Conservation (phyloP, 2,113 vertebrate species). For the Hippocampus guttulatus region DNA sequence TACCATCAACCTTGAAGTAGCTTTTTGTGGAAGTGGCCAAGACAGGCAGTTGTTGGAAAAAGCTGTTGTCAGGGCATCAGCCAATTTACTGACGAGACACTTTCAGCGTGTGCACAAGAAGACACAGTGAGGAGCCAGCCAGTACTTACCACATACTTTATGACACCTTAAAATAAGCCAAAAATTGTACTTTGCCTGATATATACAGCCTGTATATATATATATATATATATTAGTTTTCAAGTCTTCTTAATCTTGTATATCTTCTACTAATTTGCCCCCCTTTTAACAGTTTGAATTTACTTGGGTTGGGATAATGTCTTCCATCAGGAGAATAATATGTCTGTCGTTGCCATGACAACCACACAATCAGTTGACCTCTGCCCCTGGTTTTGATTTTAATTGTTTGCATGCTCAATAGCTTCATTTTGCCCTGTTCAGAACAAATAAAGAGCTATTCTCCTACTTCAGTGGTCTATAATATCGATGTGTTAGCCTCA, state of each 20-base stretch:
- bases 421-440: not conserved
- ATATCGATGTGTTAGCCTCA: not conserved
- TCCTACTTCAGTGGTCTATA: not conserved
- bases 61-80: constrained; percentile 22
- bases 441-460: not conserved
- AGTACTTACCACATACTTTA: constrained; percentile 10
- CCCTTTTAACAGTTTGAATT: not conserved
- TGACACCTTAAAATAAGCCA: not conserved
- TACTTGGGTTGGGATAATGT: not conserved
- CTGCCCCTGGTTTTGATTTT: not conserved
- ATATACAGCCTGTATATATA: not conserved
- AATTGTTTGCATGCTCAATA: constrained; percentile 1
- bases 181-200: not conserved
- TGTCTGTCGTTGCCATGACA: not conserved
- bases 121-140: constrained; percentile 1
- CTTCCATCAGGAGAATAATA: not conserved
- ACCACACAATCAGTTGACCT: not conserved
- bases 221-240: not conserved
- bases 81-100: constrained; percentile 27
- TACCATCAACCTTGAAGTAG: constrained; percentile 1
- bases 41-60: constrained; percentile 16
- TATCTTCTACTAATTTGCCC: not conserved
- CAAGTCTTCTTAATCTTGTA: not conserved
- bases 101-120: constrained; percentile 11
- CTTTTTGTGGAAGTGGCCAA: constrained; percentile 17